phyloP scores from a whole-genome alignment of 2,888 invertebrate species.

The Autographa gamma region DNA sequence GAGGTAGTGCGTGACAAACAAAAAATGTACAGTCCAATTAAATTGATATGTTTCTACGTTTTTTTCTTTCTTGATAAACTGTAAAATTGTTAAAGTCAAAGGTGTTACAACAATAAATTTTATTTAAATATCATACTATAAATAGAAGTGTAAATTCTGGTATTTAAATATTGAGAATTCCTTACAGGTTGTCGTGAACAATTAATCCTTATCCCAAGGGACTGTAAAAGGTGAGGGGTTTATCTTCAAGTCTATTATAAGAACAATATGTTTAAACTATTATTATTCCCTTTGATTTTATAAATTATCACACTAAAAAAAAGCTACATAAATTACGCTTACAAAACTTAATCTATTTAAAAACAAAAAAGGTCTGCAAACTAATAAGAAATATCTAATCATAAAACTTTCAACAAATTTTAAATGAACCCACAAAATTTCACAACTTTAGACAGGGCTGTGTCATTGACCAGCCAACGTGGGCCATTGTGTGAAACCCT shows the following conservation, averaged over 20 bases:
- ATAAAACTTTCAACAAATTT: neutral
- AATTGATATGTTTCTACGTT: no score
- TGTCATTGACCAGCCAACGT: neutral
- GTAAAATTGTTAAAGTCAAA: no score
- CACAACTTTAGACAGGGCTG: neutral
- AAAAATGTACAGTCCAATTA: no score
- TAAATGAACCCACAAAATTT: neutral
- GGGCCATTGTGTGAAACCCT: slow-evolving; percentile 18
- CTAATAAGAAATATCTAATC: neutral
- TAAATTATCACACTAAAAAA: no score
- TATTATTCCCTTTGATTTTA: no score
- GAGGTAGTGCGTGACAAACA: no score
- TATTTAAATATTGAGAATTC: neutral
- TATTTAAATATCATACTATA: no score
- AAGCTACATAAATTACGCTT: no score
- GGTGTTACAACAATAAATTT: no score
- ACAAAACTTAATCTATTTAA: no score
- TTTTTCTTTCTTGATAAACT: no score
- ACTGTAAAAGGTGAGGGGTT: neutral
- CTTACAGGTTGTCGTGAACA: neutral
- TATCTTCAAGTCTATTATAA: neutral
- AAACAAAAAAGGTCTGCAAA: no score
- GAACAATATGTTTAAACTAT: neutral
- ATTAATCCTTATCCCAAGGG: neutral
- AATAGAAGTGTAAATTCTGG: slow-evolving; percentile 1